Base-by-base conservation (phyloP, 2,888 invertebrate species). In the Marasmarcha lunaedactyla region DNA sequence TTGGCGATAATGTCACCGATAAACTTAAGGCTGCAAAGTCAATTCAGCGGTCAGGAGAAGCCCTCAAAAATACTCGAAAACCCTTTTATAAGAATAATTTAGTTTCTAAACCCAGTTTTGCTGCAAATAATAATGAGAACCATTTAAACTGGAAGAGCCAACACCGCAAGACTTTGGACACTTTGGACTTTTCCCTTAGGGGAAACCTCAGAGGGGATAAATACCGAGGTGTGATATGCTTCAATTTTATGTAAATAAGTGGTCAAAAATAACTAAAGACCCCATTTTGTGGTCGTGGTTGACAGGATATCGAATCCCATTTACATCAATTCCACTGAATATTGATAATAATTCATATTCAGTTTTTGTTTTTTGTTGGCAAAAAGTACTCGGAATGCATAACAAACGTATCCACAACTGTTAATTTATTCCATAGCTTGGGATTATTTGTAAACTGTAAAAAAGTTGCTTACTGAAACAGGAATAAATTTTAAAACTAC, bases 291-390 rank as follows among this genome's bases (percentile, higher is more conserved):
- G 42, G n/a, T 33, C 30, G 1, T 42, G 42, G 40, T 12, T 39
- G 1, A 9, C 42, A n/a, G 43, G 43, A n/a, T 43, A 46, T 35
- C 37, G 37, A 35, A 43, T 46, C 1, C 42, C 42, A 6, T 40
- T 43, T 27, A 9, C 9, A 6, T 15, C 25, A 10, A 12, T 14
- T 1, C 37, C 35, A 9, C 15, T n/a, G 14, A 11, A 14, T 13
- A 13, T 10, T 12, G 10, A n/a, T n/a, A n/a, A n/a, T n/a, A n/a
- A 36, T 35, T 7, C 5, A 11, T 33, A 39, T 25, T 10, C 2
- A 9, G 15, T 36, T 4, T 34, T n/a, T n/a, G n/a, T n/a, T n/a
- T n/a, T n/a, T n/a, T n/a, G n/a, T n/a, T n/a, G n/a, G n/a, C n/a
- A n/a, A n/a, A n/a, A n/a, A n/a, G n/a, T n/a, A n/a, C n/a, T n/a